These are phyloP conservation scores for Chelonia mydas DNA, from an alignment of 2,797 vertebrate species.

Conservation along the genomic window DNA sequence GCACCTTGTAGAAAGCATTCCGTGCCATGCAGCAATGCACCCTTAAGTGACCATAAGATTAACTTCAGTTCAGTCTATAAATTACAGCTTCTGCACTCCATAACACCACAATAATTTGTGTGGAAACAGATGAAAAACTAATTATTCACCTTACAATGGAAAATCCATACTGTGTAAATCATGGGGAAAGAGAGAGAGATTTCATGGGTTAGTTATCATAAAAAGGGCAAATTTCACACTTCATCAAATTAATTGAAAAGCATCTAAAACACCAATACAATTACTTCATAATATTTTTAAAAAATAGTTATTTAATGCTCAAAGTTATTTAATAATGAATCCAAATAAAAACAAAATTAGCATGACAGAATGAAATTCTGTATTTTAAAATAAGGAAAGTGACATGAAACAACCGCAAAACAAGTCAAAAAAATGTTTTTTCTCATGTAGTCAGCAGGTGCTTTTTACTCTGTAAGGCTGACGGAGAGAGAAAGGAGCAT, in stretches of 20 bases:
- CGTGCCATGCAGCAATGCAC: background rate
- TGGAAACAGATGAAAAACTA: constrained; percentile 57
- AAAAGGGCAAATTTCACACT: constrained; percentile 16
- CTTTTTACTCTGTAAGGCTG: constrained; percentile 48
- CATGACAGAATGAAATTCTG: constrained; percentile 55
- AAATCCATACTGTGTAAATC: constrained; percentile 44
- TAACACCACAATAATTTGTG: constrained; percentile 36
- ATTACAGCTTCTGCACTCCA: constrained; percentile 8
- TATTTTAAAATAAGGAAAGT: constrained; percentile 50
- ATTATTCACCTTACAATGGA: constrained; percentile 59
- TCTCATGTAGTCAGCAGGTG: constrained; percentile 58
- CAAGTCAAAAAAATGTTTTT: constrained; percentile 54
- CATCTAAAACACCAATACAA: constrained; percentile 43
- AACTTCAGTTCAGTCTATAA: constrained; percentile 42
- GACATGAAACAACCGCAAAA: constrained; percentile 54
- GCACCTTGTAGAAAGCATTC: background rate
- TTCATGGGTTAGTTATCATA: constrained; percentile 16
- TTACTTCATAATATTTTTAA: constrained; percentile 51
- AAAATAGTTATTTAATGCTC: constrained; percentile 51
- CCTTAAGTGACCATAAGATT: constrained; percentile 18
- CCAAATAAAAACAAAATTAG: constrained; percentile 58
- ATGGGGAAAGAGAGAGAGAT: constrained; percentile 10
- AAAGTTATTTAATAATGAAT: constrained; percentile 51
- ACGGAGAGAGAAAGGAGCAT: constrained; percentile 51
- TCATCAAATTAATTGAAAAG: constrained; percentile 64